Evolutionary conservation across 2,797 vertebrate genomes (phyloP), one percentile per base, ranked within the genome.

Genomic region (Chanos chanos): DNA sequence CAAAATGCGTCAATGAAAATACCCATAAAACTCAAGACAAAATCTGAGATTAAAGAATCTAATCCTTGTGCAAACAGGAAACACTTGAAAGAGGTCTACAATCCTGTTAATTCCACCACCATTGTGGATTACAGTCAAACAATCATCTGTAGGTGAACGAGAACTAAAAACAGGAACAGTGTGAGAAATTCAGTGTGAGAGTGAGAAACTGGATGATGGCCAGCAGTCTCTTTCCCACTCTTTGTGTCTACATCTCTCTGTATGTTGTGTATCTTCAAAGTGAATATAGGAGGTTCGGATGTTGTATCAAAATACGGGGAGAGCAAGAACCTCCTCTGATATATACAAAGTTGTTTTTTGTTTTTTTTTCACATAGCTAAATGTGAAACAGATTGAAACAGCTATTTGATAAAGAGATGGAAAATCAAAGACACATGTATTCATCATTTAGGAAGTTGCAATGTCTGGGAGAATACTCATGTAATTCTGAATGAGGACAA

Each of bases 401-500:
- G n/a, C 63, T 50, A 27, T 8, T 40, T 34, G 45, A 58, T 60
- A 52, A 60, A 52, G 61, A 37, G 43, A 39, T 25, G 34, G 60
- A 80, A 71, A 66, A 34, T 56, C 52, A 36, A 48, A 80, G 67
- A 76, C 54, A 65, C 34, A 28, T 77, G 58, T 41, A 58, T 44
- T 19, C 22, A 25, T 53, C 51, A 66, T 64, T 70, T 66, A 64
- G 56, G 33, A n/a, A 43, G 44, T 41, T 28, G 57, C 33, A 34
- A 4, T 15, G 73, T 71, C 67, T 70, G 64, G 66, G 69, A 67
- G 45, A 68, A 39, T 30, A 66, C 30, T 58, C 47, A 56, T 60
- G 40, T 54, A 67, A 74, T 79, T 84, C 81, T 77, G 77, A 76
- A 52, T 54, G 57, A 59, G 53, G 63, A 79, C 67, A 74, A 73